Base-by-base conservation (phyloP, 2,797 vertebrate genomes). In the Chloroceryle inda region DNA sequence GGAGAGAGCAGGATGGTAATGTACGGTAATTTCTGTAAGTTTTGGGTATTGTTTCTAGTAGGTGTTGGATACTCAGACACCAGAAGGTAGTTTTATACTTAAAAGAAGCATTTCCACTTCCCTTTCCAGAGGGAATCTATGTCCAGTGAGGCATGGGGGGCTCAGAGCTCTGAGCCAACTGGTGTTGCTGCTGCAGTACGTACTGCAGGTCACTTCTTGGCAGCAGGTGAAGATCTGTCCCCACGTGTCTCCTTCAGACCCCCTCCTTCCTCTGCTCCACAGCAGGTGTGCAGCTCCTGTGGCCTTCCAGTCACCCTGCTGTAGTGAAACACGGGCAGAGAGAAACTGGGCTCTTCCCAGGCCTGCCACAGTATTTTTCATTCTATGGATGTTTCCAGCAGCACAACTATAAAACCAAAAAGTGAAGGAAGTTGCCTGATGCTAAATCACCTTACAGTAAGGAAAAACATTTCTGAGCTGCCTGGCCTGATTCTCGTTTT, bases 171-270 rank as follows among this genome's bases (percentile, higher is more conserved):
- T 72, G 40, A 91, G 82, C 26, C 62, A 78, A 83, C 58, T 86
- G 8, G 0, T 56, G 8, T 27, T 1, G 0, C 45, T 88, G 44
- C 79, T 58, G 42, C 47, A 64, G 64, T 27, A 53, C 0, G 2
- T 40, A 19, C 42, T 52, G 38, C 29, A 33, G 56, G 44, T 44
- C 59, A 58, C 49, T 50, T 17, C 15, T 22, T 49, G 40, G 44
- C 33, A 38, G 59, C 31, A 63, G 26, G 26, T 17, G 35, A 55
- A 64, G 53, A 33, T 47, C 64, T 81, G 69, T 53, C 24, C 18
- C 20, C 13, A 7, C 3, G 1, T 78, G 45, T 37, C 59, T 80
- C 3, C 0, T 49, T 79, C 55, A 33, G 22, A 38, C 26, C 38
- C 73, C n/a, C n/a, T 86, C 2, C 31, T 61, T 71, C 31, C n/a